Evolutionary conservation across 2,113 vertebrate genomes (phyloP), one percentile per base, ranked within the genome.

Genomic region (Guaruba guarouba): DNA sequence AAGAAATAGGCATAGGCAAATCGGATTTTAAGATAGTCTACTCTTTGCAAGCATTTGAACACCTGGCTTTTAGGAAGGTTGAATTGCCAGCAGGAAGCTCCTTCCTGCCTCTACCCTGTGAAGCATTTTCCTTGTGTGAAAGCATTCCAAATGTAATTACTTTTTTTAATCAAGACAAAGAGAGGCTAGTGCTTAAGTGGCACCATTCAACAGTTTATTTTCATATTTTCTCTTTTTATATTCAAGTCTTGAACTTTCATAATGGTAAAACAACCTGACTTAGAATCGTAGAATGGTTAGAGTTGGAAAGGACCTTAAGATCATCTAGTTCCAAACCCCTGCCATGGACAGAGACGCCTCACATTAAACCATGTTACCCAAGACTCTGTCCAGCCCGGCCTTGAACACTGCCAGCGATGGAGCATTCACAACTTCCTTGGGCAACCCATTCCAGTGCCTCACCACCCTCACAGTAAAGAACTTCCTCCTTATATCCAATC

Each of bases 141-240:
- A 85, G 59, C 35, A 46, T 91, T 95, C 48, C 4, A 10, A 88
- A 84, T 49, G 25, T 43, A 79, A 90, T 86, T 94, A 71, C 35
- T 35, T 86, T 88, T 81, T 69, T 43, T 44, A 96, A 96, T 94
- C 68, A 93, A 93, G 82, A 83, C 9, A 91, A 94, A 94, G 88
- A 41, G 44, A 10, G 57, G 22, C 18, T 84, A 64, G 57, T 75
- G 43, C 61, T 93, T 95, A 86, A 95, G 73, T 51, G 92, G 69
- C 55, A 83, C 64, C 10, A 55, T 90, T 85, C 54, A 83, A 49
- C 22, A 18, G 61, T 39, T 88, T 81, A 39, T 84, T 86, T 91
- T 89, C 37, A 41, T 71, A 25, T 81, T 73, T 90, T 81, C 44
- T 64, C 25, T 91, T 44, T 71, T 67, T 62, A 22, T 2, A 6